A percentile compares a stretch with the other conserved stretches of the same genome.
phyloP scores from a whole-genome alignment of 2,113 vertebrate genomes.

The Gambusia affinis region DNA sequence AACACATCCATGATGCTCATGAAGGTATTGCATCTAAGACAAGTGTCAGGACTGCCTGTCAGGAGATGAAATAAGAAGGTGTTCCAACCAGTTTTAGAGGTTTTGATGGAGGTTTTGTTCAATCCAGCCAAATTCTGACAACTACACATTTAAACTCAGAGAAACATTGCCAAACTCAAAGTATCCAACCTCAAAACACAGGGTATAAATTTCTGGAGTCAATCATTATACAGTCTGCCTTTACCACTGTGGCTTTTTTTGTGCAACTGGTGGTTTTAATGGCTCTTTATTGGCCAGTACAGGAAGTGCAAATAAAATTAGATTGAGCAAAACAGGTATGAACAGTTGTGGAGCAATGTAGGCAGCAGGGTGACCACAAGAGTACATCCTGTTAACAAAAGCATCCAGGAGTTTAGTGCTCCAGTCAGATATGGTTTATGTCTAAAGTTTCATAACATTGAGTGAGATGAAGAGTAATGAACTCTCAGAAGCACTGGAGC shows the following conservation, averaged over 20 bases:
- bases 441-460: conserved; percentile 60
- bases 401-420: conserved; percentile 47
- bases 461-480: conserved; percentile 43
- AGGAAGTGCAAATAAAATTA: conserved; percentile 51
- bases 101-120: background rate
- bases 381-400: conserved; percentile 37
- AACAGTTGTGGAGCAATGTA: conserved; percentile 10
- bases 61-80: conserved; percentile 10
- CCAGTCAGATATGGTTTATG: conserved; percentile 42
- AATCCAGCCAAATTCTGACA: conserved; percentile 25
- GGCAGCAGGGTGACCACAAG: conserved; percentile 21
- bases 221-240: conserved; percentile 58
- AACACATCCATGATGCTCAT: conserved; percentile 25
- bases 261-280: conserved; percentile 69
- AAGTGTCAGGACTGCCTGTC: conserved; percentile 32
- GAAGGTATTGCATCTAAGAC: conserved; percentile 1
- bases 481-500: conserved; percentile 19
- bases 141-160: conserved; percentile 45
- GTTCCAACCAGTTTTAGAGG: conserved; percentile 33
- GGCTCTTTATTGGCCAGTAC: conserved; percentile 53
- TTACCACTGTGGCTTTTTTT: conserved; percentile 66
- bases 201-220: conserved; percentile 56
- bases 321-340: conserved; percentile 34
- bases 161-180: conserved; percentile 43
- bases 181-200: conserved; percentile 69